Base-by-base conservation (phyloP, 1,140 invertebrate genomes). In the Charaxes varanes region DNA sequence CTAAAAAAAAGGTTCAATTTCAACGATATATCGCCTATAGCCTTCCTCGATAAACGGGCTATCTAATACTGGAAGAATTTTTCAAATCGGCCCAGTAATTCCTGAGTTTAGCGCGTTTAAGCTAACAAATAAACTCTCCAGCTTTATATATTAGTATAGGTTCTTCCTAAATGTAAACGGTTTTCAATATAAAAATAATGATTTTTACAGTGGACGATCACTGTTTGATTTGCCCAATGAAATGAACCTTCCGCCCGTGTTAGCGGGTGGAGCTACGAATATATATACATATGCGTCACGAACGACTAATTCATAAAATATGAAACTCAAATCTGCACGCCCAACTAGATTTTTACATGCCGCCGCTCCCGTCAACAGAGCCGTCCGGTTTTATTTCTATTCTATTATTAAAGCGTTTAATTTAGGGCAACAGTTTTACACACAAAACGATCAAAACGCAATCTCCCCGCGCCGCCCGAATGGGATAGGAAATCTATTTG, bases 381-480 rank as follows among this genome's bases (percentile, higher is more conserved):
- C 41, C 51, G 43, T 54, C 58, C 44, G 52, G 58, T 76, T 78
- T 77, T 76, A 76, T 74, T 73, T 78, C 70, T 79, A 79, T 82
- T 81, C 67, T 73, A 82, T 82, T 79, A 79, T 82, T 79, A 72
- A 79, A 79, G 58, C 69, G 66, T 79, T 78, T 79, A 79, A 78
- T 79, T 82, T 79, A 77, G 74, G 73, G 71, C 67, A 78, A 76
- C 69, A 78, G 68, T 80, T 80, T 82, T 77, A 77, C 76, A 72
- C 62, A 74, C 66, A 79, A 83, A 82, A 83, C 76, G 74, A 70
- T 79, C 69, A 79, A 82, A 82, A 79, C 69, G 69, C 73, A 80
- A 80, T 80, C 70, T 74, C 61, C 64, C 65, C 50, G 58, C 46
- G 51, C 53, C 58, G 59, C 42, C 57, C 70, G 76, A 74, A 78